Percentiles rank a stretch among this genome's conserved stretches.
Conservation (phyloP, 1,140 invertebrate species). For the Pseudomyrmex cubaensis region DNA sequence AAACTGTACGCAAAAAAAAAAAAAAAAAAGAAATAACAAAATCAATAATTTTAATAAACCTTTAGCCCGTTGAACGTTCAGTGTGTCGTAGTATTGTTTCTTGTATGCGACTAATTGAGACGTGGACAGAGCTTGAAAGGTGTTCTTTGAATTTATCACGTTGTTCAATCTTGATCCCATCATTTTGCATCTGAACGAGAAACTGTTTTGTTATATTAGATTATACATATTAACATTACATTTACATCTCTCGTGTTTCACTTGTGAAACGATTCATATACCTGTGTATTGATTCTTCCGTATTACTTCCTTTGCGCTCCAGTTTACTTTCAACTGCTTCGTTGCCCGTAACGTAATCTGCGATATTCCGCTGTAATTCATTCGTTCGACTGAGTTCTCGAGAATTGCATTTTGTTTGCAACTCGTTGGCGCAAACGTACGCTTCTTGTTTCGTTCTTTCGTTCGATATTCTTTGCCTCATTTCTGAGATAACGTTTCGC, state of each 20-base stretch:
- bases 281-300: not conserved
- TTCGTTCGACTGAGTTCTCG: slow-evolving; percentile 19
- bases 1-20: not conserved
- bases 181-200: slow-evolving; percentile 14
- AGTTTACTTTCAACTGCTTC: not conserved
- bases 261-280: slow-evolving; percentile 3
- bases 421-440: not conserved
- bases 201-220: slow-evolving; percentile 27
- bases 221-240: not conserved
- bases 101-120: slow-evolving; percentile 69
- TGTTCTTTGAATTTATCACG: not conserved
- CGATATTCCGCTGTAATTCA: slow-evolving; percentile 29
- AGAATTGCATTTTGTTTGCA: slow-evolving; percentile 13
- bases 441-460: slow-evolving; percentile 1
- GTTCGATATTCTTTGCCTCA: not conserved
- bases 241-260: not conserved
- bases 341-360: not conserved
- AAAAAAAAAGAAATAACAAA: not conserved
- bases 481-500: not conserved
- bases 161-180: not conserved
- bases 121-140: slow-evolving; percentile 43
- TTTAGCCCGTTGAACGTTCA: slow-evolving; percentile 76
- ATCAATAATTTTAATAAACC: slow-evolving; percentile 66
- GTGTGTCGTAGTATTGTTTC: slow-evolving; percentile 76
- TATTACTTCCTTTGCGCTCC: not conserved